phyloP scores from a whole-genome alignment of 2,888 invertebrate species.

The Pheosia tremula region DNA sequence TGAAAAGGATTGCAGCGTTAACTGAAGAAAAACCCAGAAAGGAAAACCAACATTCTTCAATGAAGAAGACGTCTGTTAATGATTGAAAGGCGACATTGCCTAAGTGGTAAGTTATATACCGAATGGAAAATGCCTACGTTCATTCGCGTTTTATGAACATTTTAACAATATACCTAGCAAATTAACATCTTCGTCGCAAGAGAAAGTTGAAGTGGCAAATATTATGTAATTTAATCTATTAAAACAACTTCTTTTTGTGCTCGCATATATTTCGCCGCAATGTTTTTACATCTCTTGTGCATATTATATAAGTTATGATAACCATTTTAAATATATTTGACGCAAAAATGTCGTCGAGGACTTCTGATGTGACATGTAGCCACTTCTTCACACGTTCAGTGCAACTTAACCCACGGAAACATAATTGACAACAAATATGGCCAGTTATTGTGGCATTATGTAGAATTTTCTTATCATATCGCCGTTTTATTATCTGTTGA shows the following conservation, averaged over 20 bases:
- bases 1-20: constrained; percentile 29
- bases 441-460: neutral
- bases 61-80: constrained; percentile 31
- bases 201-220: constrained; percentile 1
- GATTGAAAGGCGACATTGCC: constrained; percentile 32
- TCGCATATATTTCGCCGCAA: constrained; percentile 1
- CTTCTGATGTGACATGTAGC: neutral
- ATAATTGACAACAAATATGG: neutral
- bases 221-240: neutral
- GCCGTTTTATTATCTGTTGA: neutral
- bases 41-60: constrained; percentile 27
- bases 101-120: constrained; percentile 45
- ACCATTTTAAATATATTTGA: neutral
- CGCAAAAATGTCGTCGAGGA: neutral
- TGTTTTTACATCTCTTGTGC: constrained; percentile 1
- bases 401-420: neutral
- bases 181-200: neutral
- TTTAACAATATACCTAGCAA: neutral
- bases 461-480: neutral
- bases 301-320: neutral
- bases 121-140: constrained; percentile 2
- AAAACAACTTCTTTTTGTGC: neutral
- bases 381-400: neutral
- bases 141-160: neutral
- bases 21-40: constrained; percentile 29